Evolutionary conservation across 1,140 invertebrate genomes (phyloP).

Genomic region (Tetramorium alpestre): DNA sequence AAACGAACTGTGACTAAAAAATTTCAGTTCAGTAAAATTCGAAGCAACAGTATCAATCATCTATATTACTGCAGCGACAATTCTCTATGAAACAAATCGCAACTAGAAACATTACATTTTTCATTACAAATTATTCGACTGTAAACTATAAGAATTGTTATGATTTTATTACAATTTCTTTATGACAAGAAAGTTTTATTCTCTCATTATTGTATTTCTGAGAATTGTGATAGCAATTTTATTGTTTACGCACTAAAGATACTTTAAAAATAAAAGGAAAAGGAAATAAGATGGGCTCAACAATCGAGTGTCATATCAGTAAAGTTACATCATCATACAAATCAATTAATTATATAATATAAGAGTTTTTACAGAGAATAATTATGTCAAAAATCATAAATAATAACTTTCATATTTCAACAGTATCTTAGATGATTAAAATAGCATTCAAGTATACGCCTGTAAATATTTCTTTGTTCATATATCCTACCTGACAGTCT

Average conservation of each 20-base stretch:
- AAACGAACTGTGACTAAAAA: constrained; percentile 32
- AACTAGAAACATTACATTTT: neutral
- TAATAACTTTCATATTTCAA: neutral
- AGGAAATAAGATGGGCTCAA: neutral
- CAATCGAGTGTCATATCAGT: neutral
- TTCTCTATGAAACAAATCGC: neutral
- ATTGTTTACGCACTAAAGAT: neutral
- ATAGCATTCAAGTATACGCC: neutral
- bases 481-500: constrained; percentile 14
- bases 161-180: constrained; percentile 12
- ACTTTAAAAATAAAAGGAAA: neutral
- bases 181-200: neutral
- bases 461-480: neutral
- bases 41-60: neutral
- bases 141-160: neutral
- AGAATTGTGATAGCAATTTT: neutral
- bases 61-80: neutral
- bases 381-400: neutral
- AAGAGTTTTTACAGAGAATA: neutral
- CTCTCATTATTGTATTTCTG: neutral
- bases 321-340: neutral
- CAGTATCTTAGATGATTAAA: neutral
- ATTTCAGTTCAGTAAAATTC: constrained; percentile 9
- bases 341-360: neutral
- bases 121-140: neutral